Base-by-base conservation (phyloP, 1,140 invertebrate genomes). In the Saccostrea glomerata region DNA sequence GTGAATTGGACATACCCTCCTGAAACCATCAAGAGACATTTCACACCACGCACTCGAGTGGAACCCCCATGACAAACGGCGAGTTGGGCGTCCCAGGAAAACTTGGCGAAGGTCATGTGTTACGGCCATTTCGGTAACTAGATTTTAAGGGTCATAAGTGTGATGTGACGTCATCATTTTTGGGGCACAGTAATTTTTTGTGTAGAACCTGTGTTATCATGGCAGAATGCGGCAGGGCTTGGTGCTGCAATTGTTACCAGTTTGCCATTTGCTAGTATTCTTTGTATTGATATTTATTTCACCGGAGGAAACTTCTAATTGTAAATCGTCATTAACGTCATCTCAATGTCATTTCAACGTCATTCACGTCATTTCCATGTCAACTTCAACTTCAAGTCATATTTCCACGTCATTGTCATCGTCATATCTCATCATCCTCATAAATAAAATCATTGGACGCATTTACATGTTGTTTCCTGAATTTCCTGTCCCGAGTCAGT, bases 321-420 rank as follows among this genome's bases (percentile, higher is more conserved):
- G 66, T 73, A 73, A 73, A 73, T 73, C 66, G 66, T 73, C 66
- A n/a, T n/a, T n/a, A n/a, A 13, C 17, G 60, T 66, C 60, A n/a
- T 36, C 2, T 36, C 30, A n/a, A 20, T 4, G 60, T 66, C 60
- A 66, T n/a, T 66, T 9, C 17, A 23, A n/a, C 0, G 47, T 47
- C 47, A 47, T n/a, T n/a, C n/a, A 47, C 47, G 9, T 47, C 47
- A 47, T 47, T 47, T 47, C 47, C 9, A 47, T 9, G 47, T 47
- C 30, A 36, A 47, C 9, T n/a, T n/a, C n/a, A n/a, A n/a, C n/a
- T 47, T 47, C 6, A 47, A 47, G 60, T 66, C 60, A 66, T 66
- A 36, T 36, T 36, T 36, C 30, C 30, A 17, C 0, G 20, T 66
- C 60, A 9, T 66, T 36, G 30, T 7, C 17, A 66, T 66, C 7